Base-by-base conservation (phyloP, 2,797 vertebrate genomes). In the Peromyscus aztecus region DNA sequence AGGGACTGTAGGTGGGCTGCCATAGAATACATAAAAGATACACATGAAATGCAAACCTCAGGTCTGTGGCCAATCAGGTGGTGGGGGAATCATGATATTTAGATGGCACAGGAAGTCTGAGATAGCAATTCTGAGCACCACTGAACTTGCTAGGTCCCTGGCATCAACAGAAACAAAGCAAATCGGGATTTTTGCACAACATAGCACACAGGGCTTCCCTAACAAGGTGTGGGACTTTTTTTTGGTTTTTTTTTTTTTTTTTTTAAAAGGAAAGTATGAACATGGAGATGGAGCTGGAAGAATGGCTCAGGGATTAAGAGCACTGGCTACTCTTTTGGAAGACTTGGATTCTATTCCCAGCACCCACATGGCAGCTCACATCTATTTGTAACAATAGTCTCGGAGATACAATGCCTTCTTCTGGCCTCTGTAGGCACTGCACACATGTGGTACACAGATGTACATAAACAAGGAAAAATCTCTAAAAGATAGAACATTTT, bases 401-500 rank as follows among this genome's bases (percentile, higher is more conserved):
- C 43, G 82, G 4, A 21, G 29, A 67, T 67, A 11, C 3, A 34
- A 34, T 34, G 31, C 19, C 29, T 34, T 67, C 17, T 67, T 85
- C 61, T 67, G 40, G 82, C 6, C 82, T 34, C 31, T 49, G 40
- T 34, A 65, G 81, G 37, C 37, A 83, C 59, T 63, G 57, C 10
- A 49, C 61, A 82, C 13, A 85, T 46, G 40, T 29, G 29, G 61
- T 49, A 85, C 27, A 84, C 29, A 63, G 81, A 63, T 24, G 37
- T 16, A 12, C 61, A 49, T 65, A 23, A 83, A 67, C 37, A 75
- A 75, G 37, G 23, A 85, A 86, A 84, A 88, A 89, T 86, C 17
- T 63, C 69, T 46, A 87, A 29, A 92, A 94, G 76, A 87, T 67
- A 43, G 55, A 89, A 81, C 24, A 55, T 94, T 84, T 95, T 88